These are phyloP conservation scores for Atlantisia rogersi DNA, from an alignment of 2,113 vertebrate species.

Conservation along the genomic window DNA sequence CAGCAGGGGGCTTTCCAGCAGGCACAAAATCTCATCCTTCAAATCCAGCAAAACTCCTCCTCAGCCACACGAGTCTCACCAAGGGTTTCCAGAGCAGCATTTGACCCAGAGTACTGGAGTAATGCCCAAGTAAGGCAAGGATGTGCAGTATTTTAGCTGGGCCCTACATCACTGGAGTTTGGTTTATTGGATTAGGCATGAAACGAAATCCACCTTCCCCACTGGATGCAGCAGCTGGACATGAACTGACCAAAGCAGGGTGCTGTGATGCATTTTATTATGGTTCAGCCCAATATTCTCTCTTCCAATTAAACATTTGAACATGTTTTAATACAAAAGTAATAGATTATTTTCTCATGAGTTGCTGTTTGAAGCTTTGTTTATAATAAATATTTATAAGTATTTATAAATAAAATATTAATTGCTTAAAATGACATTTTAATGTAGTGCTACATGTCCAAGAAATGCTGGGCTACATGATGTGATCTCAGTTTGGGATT, in stretches of 20 bases:
- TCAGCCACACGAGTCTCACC: not conserved
- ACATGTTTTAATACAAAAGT: constrained; percentile 59
- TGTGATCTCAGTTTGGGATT: not conserved
- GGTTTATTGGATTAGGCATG: not conserved
- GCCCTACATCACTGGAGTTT: not conserved
- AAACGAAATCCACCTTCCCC: not conserved
- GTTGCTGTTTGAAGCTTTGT: constrained; percentile 54
- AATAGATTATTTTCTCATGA: constrained; percentile 60
- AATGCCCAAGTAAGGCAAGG: not conserved
- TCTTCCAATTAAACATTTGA: constrained; percentile 66
- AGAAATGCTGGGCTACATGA: not conserved
- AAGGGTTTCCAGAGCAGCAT: not conserved
- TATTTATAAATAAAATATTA: constrained; percentile 75
- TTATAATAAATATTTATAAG: constrained; percentile 72
- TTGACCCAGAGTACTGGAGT: not conserved
- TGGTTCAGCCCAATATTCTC: constrained; percentile 36
- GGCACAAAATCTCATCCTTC: not conserved
- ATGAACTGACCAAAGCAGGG: not conserved
- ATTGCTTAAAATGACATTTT: constrained; percentile 65
- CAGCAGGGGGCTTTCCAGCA: not conserved
- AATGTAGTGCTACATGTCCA: constrained; percentile 17
- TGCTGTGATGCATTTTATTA: not conserved
- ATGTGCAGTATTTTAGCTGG: not conserved
- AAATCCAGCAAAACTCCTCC: not conserved
- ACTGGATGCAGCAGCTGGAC: not conserved